Evolutionary conservation across 1,140 invertebrate genomes (phyloP).

Genomic region (Phenacoccus solenopsis): DNA sequence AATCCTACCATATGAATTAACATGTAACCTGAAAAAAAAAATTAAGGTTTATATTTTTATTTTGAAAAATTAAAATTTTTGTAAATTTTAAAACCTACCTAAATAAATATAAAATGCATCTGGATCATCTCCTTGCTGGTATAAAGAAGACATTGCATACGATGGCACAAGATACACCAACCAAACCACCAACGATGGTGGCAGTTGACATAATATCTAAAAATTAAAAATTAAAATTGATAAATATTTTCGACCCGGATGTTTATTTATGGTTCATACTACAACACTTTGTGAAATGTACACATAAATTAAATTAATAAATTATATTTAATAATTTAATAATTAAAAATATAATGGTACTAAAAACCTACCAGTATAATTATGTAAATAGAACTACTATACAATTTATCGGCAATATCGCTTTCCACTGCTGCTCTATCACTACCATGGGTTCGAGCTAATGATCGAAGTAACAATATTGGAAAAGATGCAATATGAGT

Average conservation of each 20-base stretch:
- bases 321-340: background rate
- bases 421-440: conserved; percentile 56
- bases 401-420: conserved; percentile 65
- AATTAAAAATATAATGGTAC: background rate
- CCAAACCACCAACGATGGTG: conserved; percentile 55
- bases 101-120: conserved; percentile 60
- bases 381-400: conserved; percentile 63
- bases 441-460: conserved; percentile 34
- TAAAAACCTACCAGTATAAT: conserved; percentile 51
- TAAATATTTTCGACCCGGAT: background rate
- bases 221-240: conserved; percentile 8
- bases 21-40: conserved; percentile 48
- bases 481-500: conserved; percentile 66
- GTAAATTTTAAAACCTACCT: conserved; percentile 37
- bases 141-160: conserved; percentile 75
- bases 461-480: conserved; percentile 40
- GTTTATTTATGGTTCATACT: background rate
- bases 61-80: conserved; percentile 14
- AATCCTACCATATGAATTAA: conserved; percentile 64
- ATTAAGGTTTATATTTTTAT: background rate
- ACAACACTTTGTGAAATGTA: too few species aligned
- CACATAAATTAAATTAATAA: too few species aligned
- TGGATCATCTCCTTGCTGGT: conserved; percentile 47
- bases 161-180: conserved; percentile 71
- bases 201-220: conserved; percentile 34